A percentile compares a stretch with the other conserved stretches of the same genome.
Conservation (phyloP, 2,888 invertebrate species). For the Diploptera punctata region DNA sequence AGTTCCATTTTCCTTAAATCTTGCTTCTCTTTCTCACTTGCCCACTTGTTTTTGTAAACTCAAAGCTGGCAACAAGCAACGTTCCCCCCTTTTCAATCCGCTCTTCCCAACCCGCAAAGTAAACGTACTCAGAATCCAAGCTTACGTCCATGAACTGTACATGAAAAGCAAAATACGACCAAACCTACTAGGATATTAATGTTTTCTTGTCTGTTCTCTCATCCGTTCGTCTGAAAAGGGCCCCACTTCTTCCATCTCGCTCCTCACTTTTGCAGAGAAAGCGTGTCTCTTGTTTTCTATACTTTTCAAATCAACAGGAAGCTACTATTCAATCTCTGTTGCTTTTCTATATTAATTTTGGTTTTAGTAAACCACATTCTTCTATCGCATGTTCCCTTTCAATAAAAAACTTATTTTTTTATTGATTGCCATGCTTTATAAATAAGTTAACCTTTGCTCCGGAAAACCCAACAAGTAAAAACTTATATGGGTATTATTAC, state of each 20-base stretch:
- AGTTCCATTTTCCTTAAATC: not conserved
- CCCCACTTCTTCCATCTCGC: too few relatives aligned
- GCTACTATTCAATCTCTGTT: not conserved
- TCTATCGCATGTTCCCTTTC: too few relatives aligned
- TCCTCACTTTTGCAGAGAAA: not conserved
- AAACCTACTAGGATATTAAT: conserved; percentile 31
- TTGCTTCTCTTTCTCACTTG: not conserved
- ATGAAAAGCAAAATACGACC: conserved; percentile 16
- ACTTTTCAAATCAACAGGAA: not conserved
- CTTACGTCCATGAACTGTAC: conserved; percentile 11
- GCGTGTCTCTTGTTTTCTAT: not conserved
- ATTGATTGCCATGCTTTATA: too few relatives aligned
- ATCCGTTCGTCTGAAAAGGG: conserved; percentile 2
- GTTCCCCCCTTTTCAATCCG: too few relatives aligned
- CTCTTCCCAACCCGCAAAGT: conserved; percentile 18
- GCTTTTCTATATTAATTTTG: not conserved
- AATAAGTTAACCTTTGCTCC: too few relatives aligned
- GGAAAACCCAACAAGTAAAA: too few relatives aligned
- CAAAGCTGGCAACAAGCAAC: too few relatives aligned
- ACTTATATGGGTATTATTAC: too few relatives aligned
- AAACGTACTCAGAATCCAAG: conserved; percentile 22
- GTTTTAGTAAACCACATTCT: not conserved
- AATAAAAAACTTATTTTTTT: too few relatives aligned
- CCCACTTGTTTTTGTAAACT: conserved; percentile 15
- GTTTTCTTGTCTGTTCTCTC: conserved; percentile 19